These are phyloP conservation scores for Sialia sialis DNA, from an alignment of 2,113 vertebrate genomes.

Conservation along the genomic window DNA sequence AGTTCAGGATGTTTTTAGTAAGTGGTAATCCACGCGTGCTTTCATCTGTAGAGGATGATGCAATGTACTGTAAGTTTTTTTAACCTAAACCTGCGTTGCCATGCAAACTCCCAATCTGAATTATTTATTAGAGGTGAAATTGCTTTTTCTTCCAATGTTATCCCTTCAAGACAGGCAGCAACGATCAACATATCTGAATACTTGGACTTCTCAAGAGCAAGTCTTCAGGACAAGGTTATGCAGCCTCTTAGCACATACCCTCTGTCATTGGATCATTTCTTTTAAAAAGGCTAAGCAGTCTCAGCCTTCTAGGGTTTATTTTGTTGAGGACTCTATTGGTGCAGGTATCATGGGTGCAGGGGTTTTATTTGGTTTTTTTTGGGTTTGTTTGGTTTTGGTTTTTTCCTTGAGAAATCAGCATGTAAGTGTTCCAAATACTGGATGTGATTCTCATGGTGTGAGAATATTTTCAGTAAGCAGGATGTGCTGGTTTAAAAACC, in stretches of 20 bases:
- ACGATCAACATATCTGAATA: background rate
- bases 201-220: background rate
- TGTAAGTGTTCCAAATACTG: background rate
- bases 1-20: background rate
- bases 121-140: background rate
- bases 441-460: background rate
- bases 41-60: background rate
- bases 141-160: background rate
- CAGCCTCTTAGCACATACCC: background rate
- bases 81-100: background rate
- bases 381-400: background rate
- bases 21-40: background rate
- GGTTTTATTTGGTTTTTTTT: no score
- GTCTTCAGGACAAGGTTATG: background rate
- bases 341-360: fast-evolving
- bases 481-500: background rate
- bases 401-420: background rate
- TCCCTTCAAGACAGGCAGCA: background rate
- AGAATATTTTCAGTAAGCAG: background rate
- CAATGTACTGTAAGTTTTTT: background rate
- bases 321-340: fast-evolving
- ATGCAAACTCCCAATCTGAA: background rate
- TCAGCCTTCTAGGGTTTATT: background rate
- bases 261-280: background rate
- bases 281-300: background rate